These are phyloP conservation scores for Brachionichthys hirsutus DNA, from an alignment of 2,113 vertebrate species.

Conservation along the genomic window DNA sequence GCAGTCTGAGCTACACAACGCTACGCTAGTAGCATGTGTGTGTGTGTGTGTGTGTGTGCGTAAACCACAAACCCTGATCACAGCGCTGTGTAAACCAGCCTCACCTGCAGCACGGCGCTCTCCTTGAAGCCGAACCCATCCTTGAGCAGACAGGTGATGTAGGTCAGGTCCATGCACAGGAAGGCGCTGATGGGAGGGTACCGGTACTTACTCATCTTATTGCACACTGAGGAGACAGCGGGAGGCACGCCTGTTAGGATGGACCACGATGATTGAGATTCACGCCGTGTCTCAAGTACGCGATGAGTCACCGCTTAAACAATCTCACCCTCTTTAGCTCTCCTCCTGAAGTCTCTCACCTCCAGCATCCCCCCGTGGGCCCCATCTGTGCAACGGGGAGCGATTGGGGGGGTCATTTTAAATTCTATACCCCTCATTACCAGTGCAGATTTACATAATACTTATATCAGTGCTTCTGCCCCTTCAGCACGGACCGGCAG, in stretches of 20 bases:
- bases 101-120: slow-evolving; percentile 84
- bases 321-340: slow-evolving; percentile 91
- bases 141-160: slow-evolving; percentile 90
- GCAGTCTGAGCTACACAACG: no score
- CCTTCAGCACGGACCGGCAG: slow-evolving; percentile 33
- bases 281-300: slow-evolving; percentile 32
- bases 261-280: slow-evolving; percentile 42
- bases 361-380: slow-evolving; percentile 83
- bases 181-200: slow-evolving; percentile 80
- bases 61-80: not conserved
- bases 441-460: slow-evolving; percentile 21
- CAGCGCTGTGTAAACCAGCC: not conserved
- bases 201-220: slow-evolving; percentile 79
- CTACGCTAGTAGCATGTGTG: no score
- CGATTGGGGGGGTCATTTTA: slow-evolving; percentile 17
- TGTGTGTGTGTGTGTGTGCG: not conserved
- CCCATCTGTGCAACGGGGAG: slow-evolving; percentile 80
- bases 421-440: slow-evolving; percentile 36
- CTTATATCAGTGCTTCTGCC: slow-evolving; percentile 46
- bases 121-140: slow-evolving; percentile 94
- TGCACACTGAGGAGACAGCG: slow-evolving; percentile 80
- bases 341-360: slow-evolving; percentile 88
- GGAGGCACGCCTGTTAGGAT: slow-evolving; percentile 16
- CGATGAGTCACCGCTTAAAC: slow-evolving; percentile 7
- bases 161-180: slow-evolving; percentile 94